Base-by-base conservation (phyloP, 2,797 vertebrate species). In the Lates japonicus region DNA sequence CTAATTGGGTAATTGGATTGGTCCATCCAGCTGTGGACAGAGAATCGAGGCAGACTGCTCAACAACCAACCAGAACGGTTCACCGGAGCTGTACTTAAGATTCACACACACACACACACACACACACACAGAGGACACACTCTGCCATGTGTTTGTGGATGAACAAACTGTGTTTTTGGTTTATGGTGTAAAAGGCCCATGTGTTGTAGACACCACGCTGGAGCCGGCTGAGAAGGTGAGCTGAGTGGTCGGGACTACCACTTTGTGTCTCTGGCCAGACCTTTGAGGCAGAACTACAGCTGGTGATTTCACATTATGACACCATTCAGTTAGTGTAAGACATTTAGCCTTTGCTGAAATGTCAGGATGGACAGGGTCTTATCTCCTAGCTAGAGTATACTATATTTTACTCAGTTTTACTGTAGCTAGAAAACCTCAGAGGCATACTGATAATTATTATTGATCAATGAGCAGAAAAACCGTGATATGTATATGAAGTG, bases 1-100 rank as follows among this genome's bases (percentile, higher is more conserved):
- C 93, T 99, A n/a, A n/a, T n/a, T n/a, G n/a, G n/a, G n/a, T n/a
- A n/a, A n/a, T n/a, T n/a, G n/a, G 70, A 98, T 99, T 0, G 97
- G 98, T 25, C 97, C 98, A 1, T 95, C 95, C 73, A 97, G 96
- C 93, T 99, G 98, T 0, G 98, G 98, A 17, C 97, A 98, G 95
- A 8, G 97, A 99, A 85, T 92, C 99, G 5, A 95, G 97, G 20
- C 97, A 94, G 96, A 19, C 95, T 99, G 17, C 96, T 99, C 90
- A 96, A 95, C 81, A 96, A 92, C 12, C 97, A 99, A 55, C 94
- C 94, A 5, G 98, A 98, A 2, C 95, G 98, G 20, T 99, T 99
- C 41, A 96, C 97, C 61, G 95, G 94, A 6, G 97, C 98, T 0
- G 97, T 99, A 44, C 97, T 97, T 99, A 90, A 97, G 98, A 70